Conservation (phyloP, 1,140 invertebrate genomes). For the Tetramorium alpestre region DNA sequence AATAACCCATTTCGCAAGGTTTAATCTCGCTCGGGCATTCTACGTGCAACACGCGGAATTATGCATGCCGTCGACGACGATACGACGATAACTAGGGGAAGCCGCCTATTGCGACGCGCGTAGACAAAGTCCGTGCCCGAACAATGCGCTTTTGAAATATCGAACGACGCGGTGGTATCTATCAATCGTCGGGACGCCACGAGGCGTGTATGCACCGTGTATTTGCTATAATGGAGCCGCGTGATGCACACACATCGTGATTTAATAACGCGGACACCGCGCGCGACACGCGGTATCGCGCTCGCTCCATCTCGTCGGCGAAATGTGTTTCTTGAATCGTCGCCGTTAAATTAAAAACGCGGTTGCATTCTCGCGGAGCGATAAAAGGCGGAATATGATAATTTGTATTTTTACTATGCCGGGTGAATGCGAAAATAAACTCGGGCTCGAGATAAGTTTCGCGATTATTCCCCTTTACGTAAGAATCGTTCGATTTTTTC, state of each 20-base stretch:
- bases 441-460: neutral
- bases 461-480: neutral
- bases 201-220: neutral
- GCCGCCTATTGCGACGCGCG: constrained; percentile 42
- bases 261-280: constrained; percentile 22
- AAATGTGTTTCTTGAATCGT: constrained; percentile 30
- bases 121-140: constrained; percentile 42
- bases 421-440: constrained; percentile 5
- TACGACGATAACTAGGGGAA: constrained; percentile 33
- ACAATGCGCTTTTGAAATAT: constrained; percentile 57
- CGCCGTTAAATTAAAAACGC: constrained; percentile 20
- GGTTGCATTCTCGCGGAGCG: neutral
- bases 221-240: constrained; percentile 33
- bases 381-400: constrained; percentile 20
- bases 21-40: constrained; percentile 47
- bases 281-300: constrained; percentile 11
- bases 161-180: constrained; percentile 29
- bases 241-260: constrained; percentile 23
- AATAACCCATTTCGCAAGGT: constrained; percentile 41
- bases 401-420: constrained; percentile 11
- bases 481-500: neutral
- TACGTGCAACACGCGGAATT: constrained; percentile 37
- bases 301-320: constrained; percentile 21
- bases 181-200: constrained; percentile 47
- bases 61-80: constrained; percentile 37